Evolutionary conservation across 2,113 vertebrate species (phyloP).

Genomic region (Melozone crissalis): DNA sequence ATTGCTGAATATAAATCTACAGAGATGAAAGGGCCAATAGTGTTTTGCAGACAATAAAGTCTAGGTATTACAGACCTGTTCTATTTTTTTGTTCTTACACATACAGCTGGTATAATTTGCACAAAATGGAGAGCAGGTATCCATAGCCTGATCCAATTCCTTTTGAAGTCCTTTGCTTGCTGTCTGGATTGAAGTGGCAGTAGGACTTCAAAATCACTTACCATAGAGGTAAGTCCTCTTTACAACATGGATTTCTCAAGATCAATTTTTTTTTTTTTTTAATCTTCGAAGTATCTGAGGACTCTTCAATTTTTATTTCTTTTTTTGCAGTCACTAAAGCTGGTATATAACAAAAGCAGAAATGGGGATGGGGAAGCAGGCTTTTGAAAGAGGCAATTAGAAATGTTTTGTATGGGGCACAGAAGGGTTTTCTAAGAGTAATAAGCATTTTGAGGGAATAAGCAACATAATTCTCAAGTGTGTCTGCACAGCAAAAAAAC

Average conservation of each 20-base stretch:
- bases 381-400: slow-evolving; percentile 10
- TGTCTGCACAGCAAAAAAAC: not conserved
- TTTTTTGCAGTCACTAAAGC: not conserved
- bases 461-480: slow-evolving; percentile 25
- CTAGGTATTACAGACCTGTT: not conserved
- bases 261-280: not conserved
- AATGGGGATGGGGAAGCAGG: not conserved
- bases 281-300: not conserved
- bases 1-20: not conserved
- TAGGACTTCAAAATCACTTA: slow-evolving; percentile 3
- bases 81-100: not conserved
- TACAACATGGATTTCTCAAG: not conserved
- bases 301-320: not conserved
- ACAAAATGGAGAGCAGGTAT: not conserved
- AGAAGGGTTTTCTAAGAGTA: not conserved
- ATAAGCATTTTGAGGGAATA: slow-evolving; percentile 15
- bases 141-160: not conserved
- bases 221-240: not conserved
- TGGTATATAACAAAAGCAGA: not conserved
- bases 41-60: not conserved
- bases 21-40: not conserved
- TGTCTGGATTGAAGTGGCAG: not conserved
- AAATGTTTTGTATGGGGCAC: not conserved
- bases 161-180: not conserved
- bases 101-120: not conserved